Evolutionary conservation across 2,888 invertebrate species (phyloP).

Genomic region (Thecocarcelia acutangulata): DNA sequence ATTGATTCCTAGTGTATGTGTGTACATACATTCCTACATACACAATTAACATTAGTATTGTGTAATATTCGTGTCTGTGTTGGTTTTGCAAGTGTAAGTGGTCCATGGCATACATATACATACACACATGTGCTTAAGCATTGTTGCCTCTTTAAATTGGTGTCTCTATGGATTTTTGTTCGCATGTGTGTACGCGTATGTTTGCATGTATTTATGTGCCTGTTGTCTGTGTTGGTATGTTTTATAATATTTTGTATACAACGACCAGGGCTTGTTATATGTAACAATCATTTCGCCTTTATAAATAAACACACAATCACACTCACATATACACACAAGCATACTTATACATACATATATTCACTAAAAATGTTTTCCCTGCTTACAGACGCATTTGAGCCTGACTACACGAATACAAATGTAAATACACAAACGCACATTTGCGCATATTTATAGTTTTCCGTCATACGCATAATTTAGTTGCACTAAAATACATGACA

Average conservation of each 20-base stretch:
- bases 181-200: not conserved
- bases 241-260: slow-evolving; percentile 47
- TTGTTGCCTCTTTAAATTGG: slow-evolving; percentile 22
- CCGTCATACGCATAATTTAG: slow-evolving; percentile 46
- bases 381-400: slow-evolving; percentile 11
- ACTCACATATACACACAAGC: too few species aligned
- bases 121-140: slow-evolving; percentile 27
- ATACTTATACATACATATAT: not conserved
- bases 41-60: slow-evolving; percentile 47
- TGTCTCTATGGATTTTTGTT: not conserved
- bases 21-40: not conserved
- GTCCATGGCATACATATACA: not conserved
- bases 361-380: slow-evolving; percentile 28
- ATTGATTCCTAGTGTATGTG: not conserved
- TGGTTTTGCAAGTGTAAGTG: not conserved
- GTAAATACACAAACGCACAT: not conserved
- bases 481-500: not conserved
- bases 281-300: slow-evolving; percentile 61
- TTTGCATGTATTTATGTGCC: not conserved
- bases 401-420: not conserved
- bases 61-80: not conserved
- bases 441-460: not conserved
- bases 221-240: not conserved
- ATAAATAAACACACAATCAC: slow-evolving; percentile 63
- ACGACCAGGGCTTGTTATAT: slow-evolving; percentile 41